A percentile compares a stretch with the other conserved stretches of the same genome.
These are phyloP conservation scores for Dryadula phaetusa DNA, from an alignment of 2,888 invertebrate species.

Conservation along the genomic window DNA sequence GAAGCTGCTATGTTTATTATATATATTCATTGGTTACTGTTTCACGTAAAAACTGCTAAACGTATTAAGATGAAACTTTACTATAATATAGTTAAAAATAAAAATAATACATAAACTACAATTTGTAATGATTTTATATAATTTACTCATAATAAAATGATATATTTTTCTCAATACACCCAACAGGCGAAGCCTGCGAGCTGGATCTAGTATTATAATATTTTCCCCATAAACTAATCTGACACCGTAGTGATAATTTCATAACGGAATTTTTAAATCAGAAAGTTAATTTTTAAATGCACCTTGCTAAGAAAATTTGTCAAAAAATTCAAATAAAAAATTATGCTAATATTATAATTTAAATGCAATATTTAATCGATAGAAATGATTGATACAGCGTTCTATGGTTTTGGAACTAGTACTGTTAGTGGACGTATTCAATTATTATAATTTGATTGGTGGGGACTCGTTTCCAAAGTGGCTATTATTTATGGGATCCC, in stretches of 20 bases:
- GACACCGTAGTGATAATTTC: not conserved
- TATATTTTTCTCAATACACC: too few species aligned
- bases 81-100: too few species aligned
- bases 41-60: too few species aligned
- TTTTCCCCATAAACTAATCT: not conserved
- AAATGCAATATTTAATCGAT: conserved; percentile 51
- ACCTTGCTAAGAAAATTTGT: conserved; percentile 1
- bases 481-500: conserved; percentile 16
- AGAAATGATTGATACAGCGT: conserved; percentile 50
- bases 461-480: conserved; percentile 20
- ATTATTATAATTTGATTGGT: conserved; percentile 48
- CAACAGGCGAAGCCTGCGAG: too few species aligned
- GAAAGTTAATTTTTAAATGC: not conserved
- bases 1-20: too few species aligned
- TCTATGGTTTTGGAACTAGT: conserved; percentile 36
- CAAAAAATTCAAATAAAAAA: conserved; percentile 20
- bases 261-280: not conserved
- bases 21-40: too few species aligned
- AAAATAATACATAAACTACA: too few species aligned
- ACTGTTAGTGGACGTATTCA: conserved; percentile 47
- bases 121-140: too few species aligned
- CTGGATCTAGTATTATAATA: not conserved
- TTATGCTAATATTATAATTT: conserved; percentile 51
- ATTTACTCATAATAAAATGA: too few species aligned
- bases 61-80: too few species aligned